Evolutionary conservation across 2,113 vertebrate species (phyloP), one percentile per base, ranked within the genome.

Genomic region (Archocentrus centrarchus): DNA sequence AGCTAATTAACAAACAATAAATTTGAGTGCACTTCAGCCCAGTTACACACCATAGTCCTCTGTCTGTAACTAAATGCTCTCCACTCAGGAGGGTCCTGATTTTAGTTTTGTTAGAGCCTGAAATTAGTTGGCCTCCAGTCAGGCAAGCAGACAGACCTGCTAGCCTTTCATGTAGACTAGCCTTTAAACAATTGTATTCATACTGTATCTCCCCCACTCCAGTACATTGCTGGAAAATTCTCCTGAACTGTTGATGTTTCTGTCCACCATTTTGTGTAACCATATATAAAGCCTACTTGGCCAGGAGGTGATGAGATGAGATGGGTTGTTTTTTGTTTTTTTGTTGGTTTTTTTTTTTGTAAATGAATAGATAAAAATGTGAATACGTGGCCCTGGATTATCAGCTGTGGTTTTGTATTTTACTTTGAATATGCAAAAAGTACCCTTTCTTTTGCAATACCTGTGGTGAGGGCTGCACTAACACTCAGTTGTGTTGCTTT

Each of bases 181-280:
- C 88, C 62, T 87, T 86, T 22, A 77, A 89, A 93, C 85, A 90
- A 88, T 86, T 81, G 86, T 82, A 7, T 86, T 88, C 81, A 76
- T 81, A 39, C 37, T 39, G 37, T 10, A 77, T 92, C 85, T 91
- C 50, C 79, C 79, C 50, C 22, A 20, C 80, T 85, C 59, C 81
- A 79, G 82, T 82, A 61, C 76, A 3, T 60, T 89, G 88, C 92
- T 92, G 89, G 89, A 94, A 93, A 84, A 93, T 92, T 93, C 91
- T 89, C 90, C 82, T 75, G 59, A 78, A 88, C 84, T 81, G 83
- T 89, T 90, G 89, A 77, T 87, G 83, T 86, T 92, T 89, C 81
- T 88, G 58, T 88, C 77, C 78, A 77, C 80, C 79, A 66, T 90
- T 91, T 89, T 90, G 86, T 92, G 86, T 41, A 22, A 63, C 79